Percentiles rank a stretch among this genome's conserved stretches.
phyloP scores from a whole-genome alignment of 2,113 vertebrate species.

The Burhinus oedicnemus region DNA sequence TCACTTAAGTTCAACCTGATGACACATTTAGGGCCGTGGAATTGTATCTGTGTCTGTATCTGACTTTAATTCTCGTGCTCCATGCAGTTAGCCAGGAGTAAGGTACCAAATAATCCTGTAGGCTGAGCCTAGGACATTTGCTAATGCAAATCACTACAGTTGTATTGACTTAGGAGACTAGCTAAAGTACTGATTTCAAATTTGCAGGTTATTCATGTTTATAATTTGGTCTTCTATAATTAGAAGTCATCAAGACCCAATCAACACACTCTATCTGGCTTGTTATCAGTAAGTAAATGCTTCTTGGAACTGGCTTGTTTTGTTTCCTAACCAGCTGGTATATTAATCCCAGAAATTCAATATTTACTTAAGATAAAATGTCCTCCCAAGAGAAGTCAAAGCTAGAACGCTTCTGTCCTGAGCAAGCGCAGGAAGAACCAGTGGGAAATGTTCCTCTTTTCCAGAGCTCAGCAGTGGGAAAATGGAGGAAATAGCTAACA shows the following conservation, averaged over 20 bases:
- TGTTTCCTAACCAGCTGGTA: background rate
- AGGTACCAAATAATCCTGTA: background rate
- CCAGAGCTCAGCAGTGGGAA: background rate
- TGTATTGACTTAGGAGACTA: background rate
- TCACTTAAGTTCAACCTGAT: background rate
- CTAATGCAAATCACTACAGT: background rate
- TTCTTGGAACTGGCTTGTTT: background rate
- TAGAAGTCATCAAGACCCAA: background rate
- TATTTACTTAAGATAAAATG: slow-evolving; percentile 44
- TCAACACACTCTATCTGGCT: background rate
- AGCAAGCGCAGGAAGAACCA: background rate
- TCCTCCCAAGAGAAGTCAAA: background rate
- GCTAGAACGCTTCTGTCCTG: background rate
- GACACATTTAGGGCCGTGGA: background rate
- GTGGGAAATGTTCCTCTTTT: background rate
- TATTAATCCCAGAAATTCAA: slow-evolving; percentile 36
- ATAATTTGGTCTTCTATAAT: background rate
- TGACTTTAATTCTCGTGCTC: background rate
- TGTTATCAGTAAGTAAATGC: background rate
- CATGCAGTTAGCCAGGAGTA: too few relatives aligned
- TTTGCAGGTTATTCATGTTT: background rate
- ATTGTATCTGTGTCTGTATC: background rate
- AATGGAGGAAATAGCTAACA: slow-evolving; percentile 1
- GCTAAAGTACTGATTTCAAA: background rate
- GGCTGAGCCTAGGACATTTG: background rate